These are phyloP conservation scores for Alligator mississippiensis DNA, from an alignment of 2,113 vertebrate genomes.

Conservation along the genomic window DNA sequence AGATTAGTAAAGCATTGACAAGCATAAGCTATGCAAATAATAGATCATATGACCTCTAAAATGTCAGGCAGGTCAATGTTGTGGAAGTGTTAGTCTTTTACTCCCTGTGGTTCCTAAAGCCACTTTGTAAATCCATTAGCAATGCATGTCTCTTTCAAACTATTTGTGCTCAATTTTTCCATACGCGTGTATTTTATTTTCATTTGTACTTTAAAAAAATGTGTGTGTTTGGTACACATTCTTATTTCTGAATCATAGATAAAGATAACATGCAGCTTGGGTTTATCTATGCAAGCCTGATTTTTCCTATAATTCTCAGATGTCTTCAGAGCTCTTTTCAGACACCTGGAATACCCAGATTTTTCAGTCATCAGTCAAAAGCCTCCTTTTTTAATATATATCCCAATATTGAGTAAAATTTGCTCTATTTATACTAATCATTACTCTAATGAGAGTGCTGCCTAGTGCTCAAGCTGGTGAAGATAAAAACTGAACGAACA, in stretches of 20 bases:
- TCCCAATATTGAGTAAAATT: not conserved
- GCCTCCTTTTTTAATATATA: not conserved
- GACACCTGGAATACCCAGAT: not conserved
- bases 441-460: not conserved
- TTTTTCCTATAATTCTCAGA: not conserved
- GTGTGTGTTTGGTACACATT: not conserved
- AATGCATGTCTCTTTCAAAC: constrained; percentile 47
- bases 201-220: not conserved
- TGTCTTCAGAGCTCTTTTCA: not conserved
- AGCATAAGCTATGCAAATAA: constrained; percentile 34
- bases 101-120: constrained; percentile 49
- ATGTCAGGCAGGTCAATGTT: constrained; percentile 47
- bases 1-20: constrained; percentile 47
- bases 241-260: not conserved
- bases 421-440: not conserved
- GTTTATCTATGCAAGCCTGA: not conserved
- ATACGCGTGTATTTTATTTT: not conserved
- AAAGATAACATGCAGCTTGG: not conserved
- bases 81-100: constrained; percentile 53
- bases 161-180: constrained; percentile 61
- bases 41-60: constrained; percentile 50
- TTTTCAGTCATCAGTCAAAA: not conserved
- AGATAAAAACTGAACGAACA: not conserved
- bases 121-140: constrained; percentile 51
- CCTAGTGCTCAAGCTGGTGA: not conserved